Base-by-base conservation (phyloP, 2,888 invertebrate genomes). In the Ichneumoninae sp. region DNA sequence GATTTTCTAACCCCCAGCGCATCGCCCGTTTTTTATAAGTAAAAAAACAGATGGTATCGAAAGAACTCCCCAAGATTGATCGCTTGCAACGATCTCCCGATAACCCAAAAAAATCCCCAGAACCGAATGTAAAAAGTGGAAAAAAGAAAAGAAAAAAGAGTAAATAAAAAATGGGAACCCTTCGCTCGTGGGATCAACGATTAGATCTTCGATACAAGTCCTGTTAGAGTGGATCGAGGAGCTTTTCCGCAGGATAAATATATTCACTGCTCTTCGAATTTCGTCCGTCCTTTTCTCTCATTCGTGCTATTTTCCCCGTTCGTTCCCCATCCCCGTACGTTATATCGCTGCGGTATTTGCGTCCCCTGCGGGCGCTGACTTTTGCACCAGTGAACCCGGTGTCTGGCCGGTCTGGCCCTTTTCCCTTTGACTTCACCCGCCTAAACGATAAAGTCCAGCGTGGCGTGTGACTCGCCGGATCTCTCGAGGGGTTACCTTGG, bases 121-220 rank as follows among this genome's bases (percentile, higher is more conserved):
- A 2, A 8, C 19, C 22, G 13, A 57, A 22, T 22, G 22, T 7
- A 22, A 57, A 57, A 54, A 22, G 10, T 52, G 6, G 3, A 26
- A 26, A 8, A 54, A 60, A 30, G 13, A 1, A 1, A 16, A 4
- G 22, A 22, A 30, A 26, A 16, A 13, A 30, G 30, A 30, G 30
- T 3, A 26, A 57, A 33, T 30, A 63, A 63, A 63, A 63, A 33
- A 63, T 63, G 30, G 57, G 4, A 13, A 26, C 26, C 30, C 30
- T 63, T 63, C 33, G 63, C 63, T 30, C 63, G 33, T 30, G 16
- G 63, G 63, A 33, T 63, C 63, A 63, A 76, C 78, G 88, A 88
- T 88, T 87, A 85, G 86, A 86, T 88, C 85, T 66, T 75, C 85
- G 76, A 78, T 63, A 63, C 30, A 60, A 26, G 63, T 63, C 33